Evolutionary conservation across 2,797 vertebrate species (phyloP), one percentile per base, ranked within the genome.

Genomic region (Spinus pinus): DNA sequence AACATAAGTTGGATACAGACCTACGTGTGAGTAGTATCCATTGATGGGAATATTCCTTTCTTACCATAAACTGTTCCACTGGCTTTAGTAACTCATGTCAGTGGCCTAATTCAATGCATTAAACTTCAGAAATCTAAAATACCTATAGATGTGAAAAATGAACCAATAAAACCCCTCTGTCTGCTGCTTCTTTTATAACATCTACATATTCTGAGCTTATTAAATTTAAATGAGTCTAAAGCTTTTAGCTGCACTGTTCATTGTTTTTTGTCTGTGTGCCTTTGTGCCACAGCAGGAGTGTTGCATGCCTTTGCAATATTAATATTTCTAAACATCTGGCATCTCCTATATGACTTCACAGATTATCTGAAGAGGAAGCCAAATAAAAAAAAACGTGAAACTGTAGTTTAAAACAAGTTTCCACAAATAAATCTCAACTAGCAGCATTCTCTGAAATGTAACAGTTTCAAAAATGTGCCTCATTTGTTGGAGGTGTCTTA

Each of bases 251-350:
- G 46, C 57, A 81, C 19, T 61, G 39, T 81, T 96, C 75, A 87
- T 89, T 91, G 67, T 6, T 71, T 85, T 83, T 88, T 71, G 35
- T 82, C 66, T 75, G 72, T 91, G 28, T 94, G 80, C 35, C 65
- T 94, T 90, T 92, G 49, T 85, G 62, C 42, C 94, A 82, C 93
- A 92, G 88, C 91, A 91, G 91, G 81, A 91, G 71, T 88, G 65
- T 70, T 75, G 67, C 53, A 78, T 80, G 81, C 50, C n/a, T 81
- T 93, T 93, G 90, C 74, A 96, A 89, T 94, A 92, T 94, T 95
- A 94, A 93, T 96, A 94, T 94, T 95, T 93, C 88, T 88, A 96
- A 97, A 88, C 81, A 94, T 95, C 88, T 96, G 82, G 78, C 46
- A 92, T 85, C 65, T 92, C 49, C 33, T 92, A 15, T 81, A 91